A percentile compares a stretch with the other conserved stretches of the same genome.
phyloP scores from a whole-genome alignment of 2,888 invertebrate genomes.

The Eulithis testata region DNA sequence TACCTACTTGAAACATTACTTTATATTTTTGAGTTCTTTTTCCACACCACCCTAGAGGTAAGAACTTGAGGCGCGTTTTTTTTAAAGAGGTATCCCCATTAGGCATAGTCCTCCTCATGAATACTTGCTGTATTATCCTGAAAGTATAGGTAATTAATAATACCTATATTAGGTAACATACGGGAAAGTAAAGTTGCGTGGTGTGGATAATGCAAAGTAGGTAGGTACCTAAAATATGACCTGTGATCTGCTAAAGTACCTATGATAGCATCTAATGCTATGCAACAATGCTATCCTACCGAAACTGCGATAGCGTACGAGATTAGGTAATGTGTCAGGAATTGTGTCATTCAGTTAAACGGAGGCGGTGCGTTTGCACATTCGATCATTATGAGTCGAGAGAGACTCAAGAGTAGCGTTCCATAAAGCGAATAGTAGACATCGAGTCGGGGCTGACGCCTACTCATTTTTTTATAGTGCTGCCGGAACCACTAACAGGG shows the following conservation, averaged over 20 bases:
- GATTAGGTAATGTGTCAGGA: slow-evolving; percentile 78
- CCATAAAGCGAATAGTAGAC: slow-evolving; percentile 64
- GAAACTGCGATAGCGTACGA: slow-evolving; percentile 66
- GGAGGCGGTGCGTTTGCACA: slow-evolving; percentile 76
- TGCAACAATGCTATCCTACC: slow-evolving; percentile 38
- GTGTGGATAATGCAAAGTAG: no score
- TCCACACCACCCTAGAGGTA: slow-evolving; percentile 82
- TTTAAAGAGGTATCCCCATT: slow-evolving; percentile 82
- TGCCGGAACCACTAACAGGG: slow-evolving; percentile 19
- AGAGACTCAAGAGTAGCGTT: slow-evolving; percentile 65
- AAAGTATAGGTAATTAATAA: no score
- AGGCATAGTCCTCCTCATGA: slow-evolving; percentile 74
- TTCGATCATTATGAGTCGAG: slow-evolving; percentile 66
- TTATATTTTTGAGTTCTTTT: slow-evolving; percentile 57
- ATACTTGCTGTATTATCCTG: no score
- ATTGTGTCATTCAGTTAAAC: slow-evolving; percentile 79
- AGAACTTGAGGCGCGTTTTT: slow-evolving; percentile 79
- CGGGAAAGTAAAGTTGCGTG: no score
- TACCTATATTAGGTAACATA: no score
- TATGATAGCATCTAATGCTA: neutral
- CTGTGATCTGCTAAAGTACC: no score
- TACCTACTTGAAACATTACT: neutral
- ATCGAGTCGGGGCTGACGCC: slow-evolving; percentile 61
- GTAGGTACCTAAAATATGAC: no score
- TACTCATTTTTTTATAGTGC: slow-evolving; percentile 48